Percentiles rank a stretch among this genome's conserved stretches.
These are phyloP conservation scores for Aphelenchoides fujianensis DNA, from an alignment of 1,140 invertebrate genomes.

Conservation along the genomic window DNA sequence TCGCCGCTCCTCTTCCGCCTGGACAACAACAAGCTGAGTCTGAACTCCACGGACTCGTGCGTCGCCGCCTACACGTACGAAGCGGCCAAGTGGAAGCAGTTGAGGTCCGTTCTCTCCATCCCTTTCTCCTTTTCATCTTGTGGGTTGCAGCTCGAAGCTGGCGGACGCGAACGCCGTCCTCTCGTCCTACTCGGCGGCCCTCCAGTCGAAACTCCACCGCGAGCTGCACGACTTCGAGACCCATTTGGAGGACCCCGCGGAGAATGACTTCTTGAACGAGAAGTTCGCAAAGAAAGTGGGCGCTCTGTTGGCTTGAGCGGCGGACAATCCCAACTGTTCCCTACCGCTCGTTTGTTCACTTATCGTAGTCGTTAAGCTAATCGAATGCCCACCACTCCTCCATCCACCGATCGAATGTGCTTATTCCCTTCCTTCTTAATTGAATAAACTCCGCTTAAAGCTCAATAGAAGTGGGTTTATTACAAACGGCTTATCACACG, in stretches of 20 bases:
- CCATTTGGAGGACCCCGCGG: slow-evolving; percentile 25
- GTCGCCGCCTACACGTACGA: slow-evolving; percentile 22
- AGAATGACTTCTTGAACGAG: slow-evolving; percentile 18
- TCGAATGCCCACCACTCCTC: too few species aligned
- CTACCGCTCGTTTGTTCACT: too few species aligned
- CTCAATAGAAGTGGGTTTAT: too few species aligned
- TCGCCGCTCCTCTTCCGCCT: slow-evolving; percentile 10
- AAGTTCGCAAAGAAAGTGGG: slow-evolving; percentile 7
- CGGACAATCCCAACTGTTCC: too few species aligned
- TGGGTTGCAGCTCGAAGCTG: background rate
- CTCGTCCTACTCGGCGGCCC: background rate
- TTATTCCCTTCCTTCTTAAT: too few species aligned
- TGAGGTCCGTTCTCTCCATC: background rate
- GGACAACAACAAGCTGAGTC: slow-evolving; percentile 3
- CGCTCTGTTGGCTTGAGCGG: too few species aligned
- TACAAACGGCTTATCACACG: too few species aligned
- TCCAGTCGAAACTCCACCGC: slow-evolving; percentile 22
- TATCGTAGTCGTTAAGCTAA: too few species aligned
- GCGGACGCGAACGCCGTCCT: slow-evolving; percentile 3
- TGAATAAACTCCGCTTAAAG: too few species aligned
- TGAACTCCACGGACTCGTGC: slow-evolving; percentile 17
- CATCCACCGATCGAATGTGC: too few species aligned
- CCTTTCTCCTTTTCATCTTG: background rate
- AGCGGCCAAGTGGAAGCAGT: slow-evolving; percentile 5
- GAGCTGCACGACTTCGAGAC: slow-evolving; percentile 22